A percentile compares a stretch with the other conserved stretches of the same genome.
These are phyloP conservation scores for Hiodon alosoides DNA, from an alignment of 2,113 vertebrate genomes.

Conservation along the genomic window DNA sequence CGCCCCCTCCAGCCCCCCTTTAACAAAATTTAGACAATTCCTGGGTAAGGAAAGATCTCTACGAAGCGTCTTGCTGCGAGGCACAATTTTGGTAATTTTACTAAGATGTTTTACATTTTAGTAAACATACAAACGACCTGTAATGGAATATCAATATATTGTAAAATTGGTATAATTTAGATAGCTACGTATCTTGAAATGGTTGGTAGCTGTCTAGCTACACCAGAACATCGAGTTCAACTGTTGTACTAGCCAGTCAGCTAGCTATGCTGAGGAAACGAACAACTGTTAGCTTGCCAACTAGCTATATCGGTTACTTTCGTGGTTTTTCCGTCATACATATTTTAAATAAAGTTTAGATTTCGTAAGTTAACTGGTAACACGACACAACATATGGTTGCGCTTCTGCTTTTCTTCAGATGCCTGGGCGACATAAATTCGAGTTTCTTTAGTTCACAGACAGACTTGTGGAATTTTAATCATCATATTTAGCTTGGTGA, in stretches of 20 bases:
- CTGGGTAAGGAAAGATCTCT: slow-evolving; percentile 15
- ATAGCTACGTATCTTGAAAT: not conserved
- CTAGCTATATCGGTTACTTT: no score
- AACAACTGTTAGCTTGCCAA: no score
- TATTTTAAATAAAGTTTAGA: no score
- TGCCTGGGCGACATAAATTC: no score
- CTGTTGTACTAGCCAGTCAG: not conserved
- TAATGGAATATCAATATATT: not conserved
- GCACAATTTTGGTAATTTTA: slow-evolving; percentile 17
- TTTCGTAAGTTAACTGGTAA: no score
- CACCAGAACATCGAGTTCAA: not conserved
- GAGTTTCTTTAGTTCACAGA: no score
- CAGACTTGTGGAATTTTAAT: no score
- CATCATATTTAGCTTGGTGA: no score
- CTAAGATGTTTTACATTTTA: not conserved
- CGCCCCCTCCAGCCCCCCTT: not conserved
- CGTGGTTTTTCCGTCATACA: no score
- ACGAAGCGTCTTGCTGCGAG: slow-evolving; percentile 12
- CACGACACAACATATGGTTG: no score
- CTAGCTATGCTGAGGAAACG: not conserved
- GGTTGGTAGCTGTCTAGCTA: not conserved
- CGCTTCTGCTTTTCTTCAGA: no score
- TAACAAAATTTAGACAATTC: slow-evolving; percentile 11
- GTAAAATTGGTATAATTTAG: not conserved
- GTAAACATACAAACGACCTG: no score